Base-by-base conservation (phyloP, 1,140 invertebrate species). In the Micrasema minimum region DNA sequence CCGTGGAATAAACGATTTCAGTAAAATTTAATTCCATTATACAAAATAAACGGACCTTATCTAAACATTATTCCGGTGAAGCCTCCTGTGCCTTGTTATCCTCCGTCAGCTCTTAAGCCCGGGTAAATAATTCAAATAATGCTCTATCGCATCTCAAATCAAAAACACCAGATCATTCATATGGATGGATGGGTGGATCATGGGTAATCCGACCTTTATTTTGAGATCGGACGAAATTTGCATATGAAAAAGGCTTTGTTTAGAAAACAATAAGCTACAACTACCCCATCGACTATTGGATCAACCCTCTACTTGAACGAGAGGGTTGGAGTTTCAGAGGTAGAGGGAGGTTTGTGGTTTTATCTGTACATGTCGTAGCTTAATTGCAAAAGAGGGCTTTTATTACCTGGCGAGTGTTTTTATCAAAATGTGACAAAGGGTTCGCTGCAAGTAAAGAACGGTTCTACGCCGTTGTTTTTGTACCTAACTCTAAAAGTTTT, bases 161-260 rank as follows among this genome's bases (percentile, higher is more conserved):
- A 20, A 41, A 59, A 59, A 59, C 53, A 59, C 31, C 26, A 59
- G 53, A 59, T 59, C 55, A 59, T 59, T 59, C 55, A 59, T 59
- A 59, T 59, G 16, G 48, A 59, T 59, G 55, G 35, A 59, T 46
- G 57, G 37, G 22, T 18, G 43, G 59, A 64, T 64, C 41, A 31
- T 12, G 43, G 41, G 46, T 64, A 64, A 64, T 64, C 59, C 26
- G 10, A 64, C 59, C 59, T 64, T 64, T 64, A 64, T 64, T 45
- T 64, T 64, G 43, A 46, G 41, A 46, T 45, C 59, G 59, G 41
- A n/a, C 59, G 59, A 64, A 45, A 64, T 64, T 64, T 46, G 16
- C 59, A 64, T 64, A 46, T 64, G 59, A 64, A 64, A 62, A 62
- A 64, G 18, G 41, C 43, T 64, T 64, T 64, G 59, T 64, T 64